Evolutionary conservation across 2,888 invertebrate genomes (phyloP), one percentile per base, ranked within the genome.

Genomic region (Sarcophaga variegata): DNA sequence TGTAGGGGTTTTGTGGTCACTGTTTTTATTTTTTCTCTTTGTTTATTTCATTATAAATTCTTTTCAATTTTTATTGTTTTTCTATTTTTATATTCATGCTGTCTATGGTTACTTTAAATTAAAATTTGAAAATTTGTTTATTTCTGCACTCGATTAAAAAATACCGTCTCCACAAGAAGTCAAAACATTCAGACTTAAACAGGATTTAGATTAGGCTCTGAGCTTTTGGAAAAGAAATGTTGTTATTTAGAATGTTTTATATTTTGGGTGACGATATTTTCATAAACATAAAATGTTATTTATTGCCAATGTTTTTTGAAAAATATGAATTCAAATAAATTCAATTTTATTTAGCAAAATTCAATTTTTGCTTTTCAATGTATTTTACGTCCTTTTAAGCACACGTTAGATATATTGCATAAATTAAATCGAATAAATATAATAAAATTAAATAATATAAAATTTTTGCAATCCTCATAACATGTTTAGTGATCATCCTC

Each of bases 1-100:
- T 82, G 54, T 45, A 47, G 62, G 76, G 75, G 70, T 72, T 87
- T 86, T 88, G 83, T 70, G 88, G 86, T 80, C 84, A 88, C 25
- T 59, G 81, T 66, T 14, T 4, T 17, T 20, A 10, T 27, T 14
- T n/a, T 45, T 70, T 62, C 49, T 54, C 59, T 69, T 64, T 84
- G 54, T 69, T 86, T 81, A 67, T 83, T 78, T 83, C 70, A 86
- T 86, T 84, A 88, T 77, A 88, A 86, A 86, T 86, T 86, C 79
- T 67, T 85, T 81, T 77, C 45, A 14, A 27, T 71, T 81, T 81
- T 81, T 82, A 72, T 85, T 78, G 49, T 62, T 67, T 62, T 67
- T 22, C 5, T 79, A 71, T 78, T 63, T 72, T 25, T 49, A 63
- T 22, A 60, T 14, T 27, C 27, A 75, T 72, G 25, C 70, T 83